Percentiles rank a stretch among this genome's conserved stretches.
phyloP scores from a whole-genome alignment of 1,140 invertebrate species.

The Drosophila prosaltans region DNA sequence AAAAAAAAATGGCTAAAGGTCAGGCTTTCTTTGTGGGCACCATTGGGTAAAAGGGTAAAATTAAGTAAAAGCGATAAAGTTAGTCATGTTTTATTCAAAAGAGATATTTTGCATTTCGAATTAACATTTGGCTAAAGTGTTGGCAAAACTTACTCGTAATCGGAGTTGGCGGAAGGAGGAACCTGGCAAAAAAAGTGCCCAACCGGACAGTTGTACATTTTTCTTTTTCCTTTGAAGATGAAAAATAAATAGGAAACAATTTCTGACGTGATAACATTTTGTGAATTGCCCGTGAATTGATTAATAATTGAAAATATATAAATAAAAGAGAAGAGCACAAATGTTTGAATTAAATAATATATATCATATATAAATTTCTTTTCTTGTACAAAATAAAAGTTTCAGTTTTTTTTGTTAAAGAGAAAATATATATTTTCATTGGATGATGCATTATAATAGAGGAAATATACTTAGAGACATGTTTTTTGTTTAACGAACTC shows the following conservation, averaged over 20 bases:
- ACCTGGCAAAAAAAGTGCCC: background rate
- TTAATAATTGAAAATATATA: background rate
- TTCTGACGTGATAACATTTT: background rate
- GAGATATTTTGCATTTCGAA: constrained; percentile 12
- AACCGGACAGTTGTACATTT: background rate
- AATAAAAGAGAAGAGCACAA: background rate
- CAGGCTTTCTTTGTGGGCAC: constrained; percentile 4
- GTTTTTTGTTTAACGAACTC: too few species aligned
- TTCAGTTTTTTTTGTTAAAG: too few species aligned
- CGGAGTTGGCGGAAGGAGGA: background rate
- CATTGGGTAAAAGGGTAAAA: constrained; percentile 9
- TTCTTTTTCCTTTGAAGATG: background rate
- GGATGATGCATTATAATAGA: too few species aligned
- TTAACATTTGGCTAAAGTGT: constrained; percentile 8
- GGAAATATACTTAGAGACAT: too few species aligned
- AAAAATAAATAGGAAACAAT: background rate
- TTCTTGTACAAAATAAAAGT: too few species aligned
- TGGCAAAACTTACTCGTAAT: background rate
- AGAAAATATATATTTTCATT: too few species aligned
- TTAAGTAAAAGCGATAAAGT: constrained; percentile 13
- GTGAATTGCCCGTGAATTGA: background rate
- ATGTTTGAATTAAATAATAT: background rate
- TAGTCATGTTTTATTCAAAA: constrained; percentile 8
- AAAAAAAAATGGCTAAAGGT: constrained; percentile 5
- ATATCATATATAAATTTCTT: too few species aligned